Evolutionary conservation across 2,113 vertebrate genomes (phyloP).

Genomic region (Colaptes auratus): DNA sequence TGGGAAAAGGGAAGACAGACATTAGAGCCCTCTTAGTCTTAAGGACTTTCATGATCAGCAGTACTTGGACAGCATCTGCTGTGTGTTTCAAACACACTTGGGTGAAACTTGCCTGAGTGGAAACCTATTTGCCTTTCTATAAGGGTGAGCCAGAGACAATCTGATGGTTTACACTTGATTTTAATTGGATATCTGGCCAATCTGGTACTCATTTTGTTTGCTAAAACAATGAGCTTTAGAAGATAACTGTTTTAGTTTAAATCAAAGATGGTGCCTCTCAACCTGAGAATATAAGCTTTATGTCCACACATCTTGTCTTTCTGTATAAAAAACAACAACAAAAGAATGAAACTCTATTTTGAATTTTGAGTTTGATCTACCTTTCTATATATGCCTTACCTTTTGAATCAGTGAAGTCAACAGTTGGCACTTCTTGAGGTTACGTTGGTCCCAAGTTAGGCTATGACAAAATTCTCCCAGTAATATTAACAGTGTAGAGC

Average conservation of each 20-base stretch:
- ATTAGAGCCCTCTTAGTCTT: neutral
- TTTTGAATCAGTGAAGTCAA: neutral
- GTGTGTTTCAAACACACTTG: neutral
- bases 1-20: neutral
- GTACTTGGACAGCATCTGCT: neutral
- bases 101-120: neutral
- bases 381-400: neutral
- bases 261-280: neutral
- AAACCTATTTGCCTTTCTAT: neutral
- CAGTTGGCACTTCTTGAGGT: neutral
- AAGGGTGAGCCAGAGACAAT: neutral
- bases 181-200: neutral
- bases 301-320: neutral
- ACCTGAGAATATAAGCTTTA: neutral
- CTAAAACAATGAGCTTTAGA: neutral
- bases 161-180: neutral
- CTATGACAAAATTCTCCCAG: neutral
- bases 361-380: neutral
- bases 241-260: neutral
- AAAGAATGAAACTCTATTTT: neutral
- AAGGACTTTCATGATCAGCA: neutral
- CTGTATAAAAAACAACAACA: neutral
- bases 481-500: neutral
- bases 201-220: neutral
- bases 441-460: neutral